These are phyloP conservation scores for Oreochromis mossambicus DNA, from an alignment of 2,797 vertebrate species.

Conservation along the genomic window DNA sequence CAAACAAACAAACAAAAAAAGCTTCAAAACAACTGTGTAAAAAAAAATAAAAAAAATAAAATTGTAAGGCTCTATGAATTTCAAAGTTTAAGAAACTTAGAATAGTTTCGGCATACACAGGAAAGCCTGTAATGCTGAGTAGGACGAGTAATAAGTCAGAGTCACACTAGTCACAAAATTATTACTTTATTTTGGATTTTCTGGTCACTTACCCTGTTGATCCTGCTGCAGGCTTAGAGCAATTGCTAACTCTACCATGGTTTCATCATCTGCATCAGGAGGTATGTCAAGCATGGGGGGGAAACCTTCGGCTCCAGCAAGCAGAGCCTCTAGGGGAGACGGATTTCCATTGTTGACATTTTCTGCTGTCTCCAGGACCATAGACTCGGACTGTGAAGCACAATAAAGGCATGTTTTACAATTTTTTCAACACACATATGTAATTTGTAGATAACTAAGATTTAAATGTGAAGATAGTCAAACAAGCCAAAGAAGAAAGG, in stretches of 20 bases:
- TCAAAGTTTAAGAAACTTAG: not conserved
- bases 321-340: slow-evolving; percentile 92
- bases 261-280: slow-evolving; percentile 97
- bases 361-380: slow-evolving; percentile 96
- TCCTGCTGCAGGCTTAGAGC: slow-evolving; percentile 97
- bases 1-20: not conserved
- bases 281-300: slow-evolving; percentile 98
- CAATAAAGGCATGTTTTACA: not conserved
- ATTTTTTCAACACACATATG: not conserved
- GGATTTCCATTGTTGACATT: slow-evolving; percentile 97
- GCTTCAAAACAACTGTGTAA: not conserved
- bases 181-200: not conserved
- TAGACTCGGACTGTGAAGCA: slow-evolving; percentile 87
- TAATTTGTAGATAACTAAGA: not conserved
- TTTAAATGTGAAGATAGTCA: not conserved
- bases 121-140: not conserved
- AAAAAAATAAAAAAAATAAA: not conserved
- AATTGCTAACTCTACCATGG: slow-evolving; percentile 98
- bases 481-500: not conserved
- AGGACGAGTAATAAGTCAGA: not conserved
- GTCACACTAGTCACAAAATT: not conserved
- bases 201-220: slow-evolving; percentile 85
- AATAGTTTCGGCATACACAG: not conserved
- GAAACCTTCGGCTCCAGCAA: slow-evolving; percentile 98
- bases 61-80: not conserved